phyloP scores from a whole-genome alignment of 2,888 invertebrate genomes.

The Melanostoma scalare region DNA sequence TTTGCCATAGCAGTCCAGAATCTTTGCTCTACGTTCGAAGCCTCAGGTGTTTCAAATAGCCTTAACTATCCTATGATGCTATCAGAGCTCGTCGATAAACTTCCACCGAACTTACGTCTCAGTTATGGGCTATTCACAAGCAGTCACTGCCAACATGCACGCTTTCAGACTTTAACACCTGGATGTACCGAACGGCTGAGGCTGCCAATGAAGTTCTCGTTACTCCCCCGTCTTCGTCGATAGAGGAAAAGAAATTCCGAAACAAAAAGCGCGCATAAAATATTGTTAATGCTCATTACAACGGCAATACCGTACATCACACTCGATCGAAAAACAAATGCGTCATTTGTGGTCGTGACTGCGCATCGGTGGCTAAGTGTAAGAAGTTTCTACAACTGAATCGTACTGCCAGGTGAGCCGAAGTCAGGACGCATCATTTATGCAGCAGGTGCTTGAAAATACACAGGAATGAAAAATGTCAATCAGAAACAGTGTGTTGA shows the following conservation, averaged over 20 bases:
- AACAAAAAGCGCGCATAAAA: slow-evolving; percentile 7
- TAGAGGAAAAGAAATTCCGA: slow-evolving; percentile 18
- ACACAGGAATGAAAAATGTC: background rate
- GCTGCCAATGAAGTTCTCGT: slow-evolving; percentile 10
- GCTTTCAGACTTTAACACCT: slow-evolving; percentile 16
- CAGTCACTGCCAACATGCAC: slow-evolving; percentile 19
- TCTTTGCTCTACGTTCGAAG: slow-evolving; percentile 30
- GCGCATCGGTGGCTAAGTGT: slow-evolving; percentile 17
- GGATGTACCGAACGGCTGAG: slow-evolving; percentile 21
- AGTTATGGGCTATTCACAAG: slow-evolving; percentile 42
- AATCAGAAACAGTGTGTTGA: too few relatives aligned
- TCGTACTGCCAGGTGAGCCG: slow-evolving; percentile 7
- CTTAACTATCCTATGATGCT: slow-evolving; percentile 32
- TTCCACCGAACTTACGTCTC: slow-evolving; percentile 28
- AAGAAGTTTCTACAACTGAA: slow-evolving; percentile 1
- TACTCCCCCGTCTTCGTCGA: background rate
- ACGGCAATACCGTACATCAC: background rate
- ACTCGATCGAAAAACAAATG: slow-evolving; percentile 2
- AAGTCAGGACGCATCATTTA: slow-evolving; percentile 25
- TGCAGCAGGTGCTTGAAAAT: slow-evolving; percentile 18
- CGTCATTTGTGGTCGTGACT: slow-evolving; percentile 14
- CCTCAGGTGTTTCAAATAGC: slow-evolving; percentile 3
- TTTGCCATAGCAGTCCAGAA: slow-evolving; percentile 38
- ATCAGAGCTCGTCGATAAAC: slow-evolving; percentile 43
- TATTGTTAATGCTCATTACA: background rate